Conservation (phyloP, 2,797 vertebrate species). For the Triplophysa bombifrons region DNA sequence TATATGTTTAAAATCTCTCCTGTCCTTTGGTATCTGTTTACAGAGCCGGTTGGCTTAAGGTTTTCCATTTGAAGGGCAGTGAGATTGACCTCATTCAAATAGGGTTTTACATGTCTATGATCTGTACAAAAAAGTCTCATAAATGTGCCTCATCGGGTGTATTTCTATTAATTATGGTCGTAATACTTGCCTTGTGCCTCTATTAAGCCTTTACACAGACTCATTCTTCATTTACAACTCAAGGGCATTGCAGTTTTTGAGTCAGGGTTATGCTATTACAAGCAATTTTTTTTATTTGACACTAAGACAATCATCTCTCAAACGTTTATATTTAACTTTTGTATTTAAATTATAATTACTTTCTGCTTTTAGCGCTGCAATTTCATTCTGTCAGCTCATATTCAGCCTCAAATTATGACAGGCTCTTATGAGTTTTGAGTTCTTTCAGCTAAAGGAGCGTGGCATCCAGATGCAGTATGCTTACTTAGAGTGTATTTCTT, state of each 20-base stretch:
- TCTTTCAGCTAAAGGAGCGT: not conserved
- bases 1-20: slow-evolving; percentile 44
- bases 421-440: slow-evolving; percentile 8
- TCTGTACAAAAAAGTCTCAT: not conserved
- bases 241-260: not conserved
- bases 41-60: slow-evolving; percentile 18
- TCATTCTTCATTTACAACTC: not conserved
- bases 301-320: not conserved
- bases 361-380: slow-evolving; percentile 8
- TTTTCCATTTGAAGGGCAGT: slow-evolving; percentile 12
- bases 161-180: not conserved
- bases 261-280: not conserved
- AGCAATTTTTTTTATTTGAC: not conserved
- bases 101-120: slow-evolving; percentile 24
- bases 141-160: not conserved
- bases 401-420: slow-evolving; percentile 1
- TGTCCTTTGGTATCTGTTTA: slow-evolving; percentile 44
- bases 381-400: not conserved
- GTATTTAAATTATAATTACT: not conserved
- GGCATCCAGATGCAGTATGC: not conserved
- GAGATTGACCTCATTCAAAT: slow-evolving; percentile 37
- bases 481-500: not conserved
- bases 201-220: not conserved
- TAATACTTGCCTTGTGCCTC: not conserved
- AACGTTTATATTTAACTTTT: too few relatives aligned